Conservation (phyloP, 1,140 invertebrate genomes). For the Venturia canescens region DNA sequence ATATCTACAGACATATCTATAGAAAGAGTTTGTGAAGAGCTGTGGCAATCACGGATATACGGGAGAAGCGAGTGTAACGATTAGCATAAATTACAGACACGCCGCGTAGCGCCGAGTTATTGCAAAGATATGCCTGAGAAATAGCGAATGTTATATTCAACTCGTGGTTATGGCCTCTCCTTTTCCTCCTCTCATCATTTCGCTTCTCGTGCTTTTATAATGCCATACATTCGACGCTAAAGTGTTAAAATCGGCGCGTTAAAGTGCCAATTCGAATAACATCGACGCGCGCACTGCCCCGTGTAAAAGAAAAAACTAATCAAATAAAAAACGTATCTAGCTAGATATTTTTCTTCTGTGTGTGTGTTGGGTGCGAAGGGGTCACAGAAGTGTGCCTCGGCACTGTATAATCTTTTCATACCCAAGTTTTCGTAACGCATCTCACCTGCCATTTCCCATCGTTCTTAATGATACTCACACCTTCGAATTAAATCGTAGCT, state of each 20-base stretch:
- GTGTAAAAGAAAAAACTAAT: conserved; percentile 1
- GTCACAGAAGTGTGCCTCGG: conserved; percentile 13
- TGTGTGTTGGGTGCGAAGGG: conserved; percentile 6
- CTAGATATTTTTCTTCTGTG: neutral
- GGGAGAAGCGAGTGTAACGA: conserved; percentile 53
- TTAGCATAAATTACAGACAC: conserved; percentile 68
- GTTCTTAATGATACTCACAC: conserved; percentile 27
- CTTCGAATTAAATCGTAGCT: neutral
- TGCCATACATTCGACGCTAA: conserved; percentile 66
- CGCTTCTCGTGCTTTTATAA: conserved; percentile 51
- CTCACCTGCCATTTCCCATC: conserved; percentile 28
- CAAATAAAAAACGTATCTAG: neutral
- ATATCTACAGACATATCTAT: neutral
- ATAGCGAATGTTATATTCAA: conserved; percentile 26
- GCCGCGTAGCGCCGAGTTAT: conserved; percentile 50
- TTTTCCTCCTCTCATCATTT: conserved; percentile 48
- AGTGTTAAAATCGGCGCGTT: conserved; percentile 66
- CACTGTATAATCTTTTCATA: conserved; percentile 25
- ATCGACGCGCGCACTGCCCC: conserved; percentile 14
- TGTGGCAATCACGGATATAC: conserved; percentile 39
- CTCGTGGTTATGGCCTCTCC: conserved; percentile 55
- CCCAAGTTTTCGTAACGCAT: conserved; percentile 21
- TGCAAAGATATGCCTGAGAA: conserved; percentile 36
- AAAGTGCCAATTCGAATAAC: conserved; percentile 42
- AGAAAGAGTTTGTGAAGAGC: conserved; percentile 1